Evolutionary conservation across 2,797 vertebrate species (phyloP), one percentile per base, ranked within the genome.

Genomic region (Phylloscopus collybita): DNA sequence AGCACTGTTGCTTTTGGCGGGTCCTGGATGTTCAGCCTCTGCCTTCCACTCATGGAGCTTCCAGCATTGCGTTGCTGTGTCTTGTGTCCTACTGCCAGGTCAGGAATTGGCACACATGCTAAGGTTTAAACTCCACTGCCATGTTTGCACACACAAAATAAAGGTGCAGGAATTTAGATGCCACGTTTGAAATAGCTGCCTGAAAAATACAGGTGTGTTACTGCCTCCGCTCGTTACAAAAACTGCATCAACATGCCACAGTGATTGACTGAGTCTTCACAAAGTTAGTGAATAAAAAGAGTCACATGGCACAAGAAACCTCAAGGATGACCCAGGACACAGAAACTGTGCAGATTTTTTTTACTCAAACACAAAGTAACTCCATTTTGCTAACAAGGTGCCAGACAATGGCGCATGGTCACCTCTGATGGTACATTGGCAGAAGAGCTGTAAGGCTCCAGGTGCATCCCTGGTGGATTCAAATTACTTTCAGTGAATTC

Each of bases 401-500:
- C 64, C 65, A 86, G 91, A 85, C 78, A 87, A 60, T 88, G 92
- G 70, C 40, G 56, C 64, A 12, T 80, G 84, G 81, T 66, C 91
- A 82, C 81, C 44, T 95, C 49, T 44, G 56, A 59, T 79, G 66
- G 44, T 86, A 32, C 40, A 22, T 92, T 85, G 79, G 78, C 74
- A 34, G 59, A 54, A 81, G 44, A 92, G 50, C 71, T 13, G 3
- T 64, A 51, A 86, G 78, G 74, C 64, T 67, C 60, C 40, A 47
- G 50, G 60, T 2, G 0, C 56, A 79, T 89, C 90, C 80, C 74
- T 81, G 56, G 64, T 86, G 60, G 36, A 20, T 76, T 94, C 83
- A 88, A 80, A 85, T 92, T 92, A 30, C 76, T 92, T 96, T 91
- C 74, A 80, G 30, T 85, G 89, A 84, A 82, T 92, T 89, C 80